A percentile compares a stretch with the other conserved stretches of the same genome.
Conservation (phyloP, 2,888 invertebrate species). For the Acronicta psi region DNA sequence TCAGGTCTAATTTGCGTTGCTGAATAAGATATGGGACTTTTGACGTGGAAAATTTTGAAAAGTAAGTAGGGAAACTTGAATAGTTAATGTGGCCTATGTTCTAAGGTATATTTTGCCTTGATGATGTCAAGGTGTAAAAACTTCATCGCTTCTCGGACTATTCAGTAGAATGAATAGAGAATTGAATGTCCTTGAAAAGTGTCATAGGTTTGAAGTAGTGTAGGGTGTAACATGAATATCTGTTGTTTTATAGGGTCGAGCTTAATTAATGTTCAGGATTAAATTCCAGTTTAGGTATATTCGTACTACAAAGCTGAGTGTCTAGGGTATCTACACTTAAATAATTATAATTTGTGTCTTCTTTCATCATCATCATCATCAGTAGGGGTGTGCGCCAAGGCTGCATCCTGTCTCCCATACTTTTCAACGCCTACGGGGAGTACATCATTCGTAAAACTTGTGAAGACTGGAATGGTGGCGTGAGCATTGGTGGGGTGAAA, state of each 20-base stretch:
- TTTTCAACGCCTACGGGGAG: no score
- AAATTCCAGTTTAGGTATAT: no score
- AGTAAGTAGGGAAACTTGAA: conserved; percentile 26
- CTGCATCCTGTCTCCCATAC: no score
- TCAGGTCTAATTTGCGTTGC: conserved; percentile 56
- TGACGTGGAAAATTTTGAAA: conserved; percentile 13
- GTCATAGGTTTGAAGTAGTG: neutral
- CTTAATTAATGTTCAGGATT: no score
- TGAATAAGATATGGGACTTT: conserved; percentile 50
- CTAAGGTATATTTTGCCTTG: conserved; percentile 11
- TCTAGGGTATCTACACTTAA: no score
- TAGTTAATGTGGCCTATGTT: conserved; percentile 16
- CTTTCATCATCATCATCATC: no score
- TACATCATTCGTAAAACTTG: no score
- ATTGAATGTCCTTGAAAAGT: neutral
- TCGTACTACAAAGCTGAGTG: no score
- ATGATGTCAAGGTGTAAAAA: conserved; percentile 4
- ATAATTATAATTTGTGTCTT: no score
- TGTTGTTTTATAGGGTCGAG: neutral
- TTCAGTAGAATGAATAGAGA: conserved; percentile 1
- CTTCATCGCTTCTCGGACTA: neutral
- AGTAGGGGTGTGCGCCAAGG: no score
- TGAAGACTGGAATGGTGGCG: no score
- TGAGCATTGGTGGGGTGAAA: no score
- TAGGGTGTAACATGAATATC: neutral